Conservation (phyloP, 2,888 invertebrate genomes). For the Acleris sparsana region DNA sequence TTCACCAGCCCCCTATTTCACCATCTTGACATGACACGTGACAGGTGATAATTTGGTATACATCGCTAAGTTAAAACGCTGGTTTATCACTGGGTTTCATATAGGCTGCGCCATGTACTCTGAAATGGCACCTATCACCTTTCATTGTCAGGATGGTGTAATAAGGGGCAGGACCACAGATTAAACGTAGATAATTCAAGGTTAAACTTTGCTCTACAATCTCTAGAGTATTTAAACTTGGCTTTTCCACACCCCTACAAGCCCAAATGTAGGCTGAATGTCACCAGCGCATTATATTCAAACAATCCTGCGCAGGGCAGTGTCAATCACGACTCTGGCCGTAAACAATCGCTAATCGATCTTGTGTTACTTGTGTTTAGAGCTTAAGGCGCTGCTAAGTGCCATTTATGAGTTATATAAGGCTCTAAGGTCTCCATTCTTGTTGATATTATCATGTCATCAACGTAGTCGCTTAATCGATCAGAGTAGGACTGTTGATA, state of each 20-base stretch:
- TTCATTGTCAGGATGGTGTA: no score
- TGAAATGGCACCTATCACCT: no score
- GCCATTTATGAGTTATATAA: constrained; percentile 22
- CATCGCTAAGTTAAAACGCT: no score
- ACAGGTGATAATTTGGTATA: no score
- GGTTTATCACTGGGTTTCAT: no score
- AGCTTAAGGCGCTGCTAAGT: constrained; percentile 14
- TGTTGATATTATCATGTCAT: not conserved
- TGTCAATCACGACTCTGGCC: constrained; percentile 54
- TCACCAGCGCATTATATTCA: constrained; percentile 47
- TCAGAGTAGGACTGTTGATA: no score
- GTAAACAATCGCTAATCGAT: constrained; percentile 38
- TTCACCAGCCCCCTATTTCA: no score
- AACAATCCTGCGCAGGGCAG: constrained; percentile 47
- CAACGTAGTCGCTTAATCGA: not conserved
- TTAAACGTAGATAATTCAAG: no score
- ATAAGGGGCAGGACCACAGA: no score
- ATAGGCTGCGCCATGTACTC: no score
- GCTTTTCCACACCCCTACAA: constrained; percentile 43
- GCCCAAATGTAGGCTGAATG: constrained; percentile 51
- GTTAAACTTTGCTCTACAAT: not conserved
- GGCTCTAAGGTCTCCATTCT: constrained; percentile 1
- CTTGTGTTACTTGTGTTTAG: constrained; percentile 22
- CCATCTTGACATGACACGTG: no score
- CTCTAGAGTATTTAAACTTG: not conserved